Conservation (phyloP, 2,113 vertebrate genomes). For the Colistium nudipinnis region DNA sequence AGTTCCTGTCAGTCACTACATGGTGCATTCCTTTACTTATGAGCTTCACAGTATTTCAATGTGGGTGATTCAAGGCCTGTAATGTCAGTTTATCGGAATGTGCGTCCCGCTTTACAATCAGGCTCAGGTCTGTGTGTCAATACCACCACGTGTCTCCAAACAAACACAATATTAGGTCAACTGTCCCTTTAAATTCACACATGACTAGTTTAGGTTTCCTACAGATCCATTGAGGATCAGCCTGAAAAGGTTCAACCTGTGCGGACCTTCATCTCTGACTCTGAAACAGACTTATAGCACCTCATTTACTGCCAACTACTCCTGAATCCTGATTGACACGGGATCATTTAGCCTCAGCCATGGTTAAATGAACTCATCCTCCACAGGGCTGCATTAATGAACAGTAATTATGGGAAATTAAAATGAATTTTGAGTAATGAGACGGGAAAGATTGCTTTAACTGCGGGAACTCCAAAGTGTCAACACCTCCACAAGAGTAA, state of each 20-base stretch:
- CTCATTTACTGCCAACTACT: background rate
- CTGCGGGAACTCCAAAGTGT: constrained; percentile 8
- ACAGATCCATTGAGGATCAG: background rate
- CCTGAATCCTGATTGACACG: constrained; percentile 21
- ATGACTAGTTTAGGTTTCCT: background rate
- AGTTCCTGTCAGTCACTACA: background rate
- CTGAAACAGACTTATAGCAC: background rate
- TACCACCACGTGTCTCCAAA: background rate
- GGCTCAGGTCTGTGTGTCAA: background rate
- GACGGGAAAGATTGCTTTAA: constrained; percentile 28
- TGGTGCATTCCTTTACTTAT: background rate
- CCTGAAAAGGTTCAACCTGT: background rate
- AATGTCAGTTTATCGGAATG: background rate
- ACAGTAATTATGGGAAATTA: constrained; percentile 18
- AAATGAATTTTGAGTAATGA: constrained; percentile 28
- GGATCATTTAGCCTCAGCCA: background rate
- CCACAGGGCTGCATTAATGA: constrained; percentile 21
- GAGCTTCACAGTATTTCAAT: background rate
- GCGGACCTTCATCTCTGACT: background rate
- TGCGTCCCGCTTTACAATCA: too few relatives aligned
- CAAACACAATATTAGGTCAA: too few relatives aligned
- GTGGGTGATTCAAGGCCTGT: background rate
- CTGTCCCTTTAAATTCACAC: background rate
- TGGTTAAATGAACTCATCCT: constrained; percentile 44
- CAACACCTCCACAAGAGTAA: background rate